These are phyloP conservation scores for Sciurus carolinensis DNA, from an alignment of 2,797 vertebrate species.

Conservation along the genomic window DNA sequence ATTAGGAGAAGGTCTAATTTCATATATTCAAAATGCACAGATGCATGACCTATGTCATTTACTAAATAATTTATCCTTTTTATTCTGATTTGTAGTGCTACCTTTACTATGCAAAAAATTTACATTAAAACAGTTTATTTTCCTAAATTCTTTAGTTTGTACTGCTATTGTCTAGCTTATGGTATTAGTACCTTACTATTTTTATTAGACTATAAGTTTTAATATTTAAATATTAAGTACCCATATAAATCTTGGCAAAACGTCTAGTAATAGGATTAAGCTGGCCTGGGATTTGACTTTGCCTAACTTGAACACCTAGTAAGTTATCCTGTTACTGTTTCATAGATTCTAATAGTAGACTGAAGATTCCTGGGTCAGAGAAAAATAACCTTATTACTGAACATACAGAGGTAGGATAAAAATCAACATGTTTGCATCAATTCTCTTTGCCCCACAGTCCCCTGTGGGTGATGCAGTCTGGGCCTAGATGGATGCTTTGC, in stretches of 20 bases:
- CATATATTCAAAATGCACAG: background rate
- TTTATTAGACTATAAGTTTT: conserved; percentile 17
- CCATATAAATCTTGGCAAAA: background rate
- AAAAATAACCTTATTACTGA: background rate
- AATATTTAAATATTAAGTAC: conserved; percentile 3
- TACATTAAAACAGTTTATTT: background rate
- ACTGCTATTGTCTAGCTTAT: background rate
- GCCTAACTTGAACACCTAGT: background rate
- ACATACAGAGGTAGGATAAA: background rate
- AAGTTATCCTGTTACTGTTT: background rate
- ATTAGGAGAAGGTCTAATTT: background rate
- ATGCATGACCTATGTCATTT: background rate
- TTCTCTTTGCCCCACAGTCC: background rate
- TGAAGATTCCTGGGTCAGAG: background rate
- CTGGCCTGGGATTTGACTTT: background rate
- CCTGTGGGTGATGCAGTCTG: too few species aligned
- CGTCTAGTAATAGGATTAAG: background rate
- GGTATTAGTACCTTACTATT: background rate
- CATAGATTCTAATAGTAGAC: background rate
- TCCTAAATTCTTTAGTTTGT: conserved; percentile 16
- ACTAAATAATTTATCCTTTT: background rate
- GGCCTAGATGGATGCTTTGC: background rate
- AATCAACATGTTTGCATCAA: background rate
- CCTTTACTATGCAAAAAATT: conserved; percentile 18
- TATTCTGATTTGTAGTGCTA: background rate